These are phyloP conservation scores for Halichoerus grypus DNA, from an alignment of 2,113 vertebrate genomes.

Conservation along the genomic window DNA sequence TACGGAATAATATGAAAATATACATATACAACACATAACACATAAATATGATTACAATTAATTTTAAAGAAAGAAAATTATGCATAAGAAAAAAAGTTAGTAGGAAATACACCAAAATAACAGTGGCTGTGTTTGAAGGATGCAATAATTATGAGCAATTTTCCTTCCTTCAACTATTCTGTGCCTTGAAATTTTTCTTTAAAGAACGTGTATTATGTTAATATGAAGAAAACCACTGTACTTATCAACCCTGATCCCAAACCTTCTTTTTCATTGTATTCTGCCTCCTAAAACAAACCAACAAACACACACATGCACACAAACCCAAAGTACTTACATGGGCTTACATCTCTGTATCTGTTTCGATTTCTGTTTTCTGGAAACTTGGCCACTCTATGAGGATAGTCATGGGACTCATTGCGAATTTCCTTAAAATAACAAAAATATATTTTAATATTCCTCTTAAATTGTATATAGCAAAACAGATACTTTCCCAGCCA, in stretches of 20 bases:
- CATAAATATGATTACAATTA: neutral
- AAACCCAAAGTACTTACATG: conserved; percentile 93
- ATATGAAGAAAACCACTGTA: neutral
- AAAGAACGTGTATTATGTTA: neutral
- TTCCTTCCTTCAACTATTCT: neutral
- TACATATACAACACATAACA: neutral
- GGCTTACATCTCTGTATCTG: conserved; percentile 99
- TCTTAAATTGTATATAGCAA: conserved; percentile 49
- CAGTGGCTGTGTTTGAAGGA: neutral
- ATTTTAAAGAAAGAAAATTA: conserved; percentile 39
- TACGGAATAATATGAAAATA: conserved; percentile 3
- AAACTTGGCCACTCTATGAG: conserved; percentile 96
- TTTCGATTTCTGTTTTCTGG: conserved; percentile 97
- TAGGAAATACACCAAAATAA: conserved; percentile 7
- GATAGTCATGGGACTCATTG: conserved; percentile 94
- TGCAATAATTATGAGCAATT: neutral
- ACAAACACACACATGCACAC: conserved; percentile 40
- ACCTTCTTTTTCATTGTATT: neutral
- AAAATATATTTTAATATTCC: conserved; percentile 78
- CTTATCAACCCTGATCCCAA: conserved; percentile 18
- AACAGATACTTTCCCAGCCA: conserved; percentile 21
- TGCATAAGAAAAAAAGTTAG: neutral
- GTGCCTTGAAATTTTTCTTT: neutral
- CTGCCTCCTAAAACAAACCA: conserved; percentile 28
- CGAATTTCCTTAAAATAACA: conserved; percentile 95